Percentiles rank a stretch among this genome's conserved stretches.
phyloP scores from a whole-genome alignment of 2,113 vertebrate species.

The Daboia siamensis region DNA sequence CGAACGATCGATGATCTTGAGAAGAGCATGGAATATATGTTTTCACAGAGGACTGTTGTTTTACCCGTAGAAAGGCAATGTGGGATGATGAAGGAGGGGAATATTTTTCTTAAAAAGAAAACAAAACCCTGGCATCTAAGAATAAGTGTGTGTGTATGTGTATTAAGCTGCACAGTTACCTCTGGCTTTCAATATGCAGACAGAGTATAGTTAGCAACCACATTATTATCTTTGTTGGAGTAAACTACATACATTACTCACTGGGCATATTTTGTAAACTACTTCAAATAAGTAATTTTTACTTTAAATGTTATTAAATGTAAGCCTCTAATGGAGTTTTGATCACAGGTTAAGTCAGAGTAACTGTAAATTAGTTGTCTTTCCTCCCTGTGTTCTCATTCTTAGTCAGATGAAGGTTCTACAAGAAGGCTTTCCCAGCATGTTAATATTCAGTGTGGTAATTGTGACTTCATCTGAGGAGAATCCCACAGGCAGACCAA shows the following conservation, averaged over 20 bases:
- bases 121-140: not conserved
- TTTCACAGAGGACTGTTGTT: not conserved
- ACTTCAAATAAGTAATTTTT: slow-evolving; percentile 13
- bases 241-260: rapidly evolving
- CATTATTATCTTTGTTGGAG: slow-evolving; percentile 25
- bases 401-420: not conserved
- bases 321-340: not conserved
- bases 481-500: slow-evolving; percentile 60
- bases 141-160: not conserved
- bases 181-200: slow-evolving; percentile 27
- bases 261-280: slow-evolving; percentile 30
- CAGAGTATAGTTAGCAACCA: slow-evolving; percentile 26
- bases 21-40: not conserved
- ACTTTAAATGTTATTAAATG: slow-evolving; percentile 10
- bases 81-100: not conserved
- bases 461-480: slow-evolving; percentile 65
- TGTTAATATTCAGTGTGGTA: slow-evolving; percentile 50
- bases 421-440: slow-evolving; percentile 46
- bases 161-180: not conserved
- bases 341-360: not conserved
- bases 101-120: not conserved
- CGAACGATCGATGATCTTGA: not conserved
- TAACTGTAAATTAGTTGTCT: not conserved
- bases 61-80: not conserved
- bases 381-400: not conserved